Percentiles rank a stretch among this genome's conserved stretches.
These are phyloP conservation scores for Papilio demoleus DNA, from an alignment of 2,888 invertebrate species.

Conservation along the genomic window DNA sequence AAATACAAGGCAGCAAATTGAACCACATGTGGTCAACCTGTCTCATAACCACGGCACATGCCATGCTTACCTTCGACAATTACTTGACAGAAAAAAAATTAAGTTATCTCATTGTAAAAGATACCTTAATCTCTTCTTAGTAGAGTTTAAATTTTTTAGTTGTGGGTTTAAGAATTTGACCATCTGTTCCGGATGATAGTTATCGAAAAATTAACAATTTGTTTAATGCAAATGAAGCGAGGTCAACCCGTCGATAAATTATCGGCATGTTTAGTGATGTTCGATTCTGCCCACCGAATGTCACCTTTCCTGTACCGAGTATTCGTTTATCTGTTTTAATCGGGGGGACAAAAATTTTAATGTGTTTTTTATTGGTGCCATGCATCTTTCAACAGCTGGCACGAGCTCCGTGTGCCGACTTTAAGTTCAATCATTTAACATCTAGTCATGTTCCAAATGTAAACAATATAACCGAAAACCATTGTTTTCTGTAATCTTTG, in stretches of 20 bases:
- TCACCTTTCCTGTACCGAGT: slow-evolving; percentile 74
- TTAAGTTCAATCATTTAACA: slow-evolving; percentile 39
- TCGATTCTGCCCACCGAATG: slow-evolving; percentile 76
- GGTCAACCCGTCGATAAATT: slow-evolving; percentile 78
- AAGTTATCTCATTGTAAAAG: slow-evolving; percentile 37
- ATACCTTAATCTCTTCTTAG: slow-evolving; percentile 35
- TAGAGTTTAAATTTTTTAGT: slow-evolving; percentile 49
- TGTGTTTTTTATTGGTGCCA: slow-evolving; percentile 61
- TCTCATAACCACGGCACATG: slow-evolving; percentile 81
- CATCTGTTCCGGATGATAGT: slow-evolving; percentile 82
- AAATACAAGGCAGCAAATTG: slow-evolving; percentile 77
- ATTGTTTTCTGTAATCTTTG: slow-evolving; percentile 34
- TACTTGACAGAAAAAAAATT: slow-evolving; percentile 67
- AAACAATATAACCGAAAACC: slow-evolving; percentile 33
- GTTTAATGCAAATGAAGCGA: slow-evolving; percentile 82
- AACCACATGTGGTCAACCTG: slow-evolving; percentile 83
- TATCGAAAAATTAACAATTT: slow-evolving; percentile 84
- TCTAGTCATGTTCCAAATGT: slow-evolving; percentile 39
- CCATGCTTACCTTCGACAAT: slow-evolving; percentile 77
- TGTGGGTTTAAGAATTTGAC: slow-evolving; percentile 53
- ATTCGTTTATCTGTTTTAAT: slow-evolving; percentile 73
- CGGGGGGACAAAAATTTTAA: slow-evolving; percentile 65
- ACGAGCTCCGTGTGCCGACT: slow-evolving; percentile 37
- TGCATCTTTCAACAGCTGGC: slow-evolving; percentile 64
- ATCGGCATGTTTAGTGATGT: slow-evolving; percentile 74